phyloP scores from a whole-genome alignment of 2,797 vertebrate genomes.

The Phoebastria nigripes region DNA sequence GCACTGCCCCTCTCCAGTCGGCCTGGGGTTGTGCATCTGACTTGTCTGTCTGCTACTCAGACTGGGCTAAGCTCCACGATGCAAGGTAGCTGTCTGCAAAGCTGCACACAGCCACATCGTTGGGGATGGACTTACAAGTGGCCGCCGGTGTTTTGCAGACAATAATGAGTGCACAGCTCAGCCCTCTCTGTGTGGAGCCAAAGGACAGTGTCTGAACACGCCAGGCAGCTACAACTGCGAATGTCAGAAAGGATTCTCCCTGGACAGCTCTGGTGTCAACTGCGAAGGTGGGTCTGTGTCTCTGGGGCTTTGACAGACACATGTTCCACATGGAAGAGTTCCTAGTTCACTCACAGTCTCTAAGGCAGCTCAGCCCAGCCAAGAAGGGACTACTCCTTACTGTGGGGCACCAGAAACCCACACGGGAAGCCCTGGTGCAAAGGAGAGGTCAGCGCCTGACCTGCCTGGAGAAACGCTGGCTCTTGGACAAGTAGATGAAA shows the following conservation, averaged over 20 bases:
- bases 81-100: not conserved
- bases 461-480: not conserved
- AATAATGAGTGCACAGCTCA: slow-evolving; percentile 82
- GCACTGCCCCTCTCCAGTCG: not conserved
- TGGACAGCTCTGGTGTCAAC: slow-evolving; percentile 82
- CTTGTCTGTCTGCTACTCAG: not conserved
- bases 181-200: slow-evolving; percentile 74
- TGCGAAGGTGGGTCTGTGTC: slow-evolving; percentile 83
- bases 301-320: not conserved
- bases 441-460: not conserved
- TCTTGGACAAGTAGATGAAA: not conserved
- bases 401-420: not conserved
- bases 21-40: not conserved
- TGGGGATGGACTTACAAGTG: not conserved
- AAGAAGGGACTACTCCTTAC: not conserved
- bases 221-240: slow-evolving; percentile 87
- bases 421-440: not conserved
- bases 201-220: slow-evolving; percentile 77
- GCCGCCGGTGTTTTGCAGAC: slow-evolving; percentile 60
- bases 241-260: slow-evolving; percentile 87
- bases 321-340: rapidly evolving
- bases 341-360: not conserved
- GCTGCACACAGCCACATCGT: rapidly evolving
- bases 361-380: not conserved
- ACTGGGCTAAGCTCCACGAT: rapidly evolving